Evolutionary conservation across 1,140 invertebrate species (phyloP).

Genomic region (Papilio glaucus): DNA sequence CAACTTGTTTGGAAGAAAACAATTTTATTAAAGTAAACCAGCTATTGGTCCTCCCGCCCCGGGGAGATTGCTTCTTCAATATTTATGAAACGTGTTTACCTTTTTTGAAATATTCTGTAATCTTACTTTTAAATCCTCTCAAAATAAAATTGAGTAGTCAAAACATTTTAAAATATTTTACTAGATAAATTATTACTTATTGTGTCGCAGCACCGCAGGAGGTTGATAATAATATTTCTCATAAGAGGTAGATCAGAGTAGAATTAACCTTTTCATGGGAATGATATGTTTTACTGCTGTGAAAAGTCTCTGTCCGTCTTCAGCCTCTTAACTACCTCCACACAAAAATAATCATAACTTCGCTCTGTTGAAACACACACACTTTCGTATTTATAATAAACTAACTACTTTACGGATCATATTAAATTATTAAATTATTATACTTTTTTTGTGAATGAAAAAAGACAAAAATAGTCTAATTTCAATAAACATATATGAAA

Average conservation of each 20-base stretch:
- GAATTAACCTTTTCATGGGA: too few relatives aligned
- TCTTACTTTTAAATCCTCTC: background rate
- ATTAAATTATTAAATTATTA: too few relatives aligned
- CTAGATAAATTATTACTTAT: background rate
- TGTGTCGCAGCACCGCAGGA: background rate
- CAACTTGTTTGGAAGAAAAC: conserved; percentile 14
- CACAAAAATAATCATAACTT: too few relatives aligned
- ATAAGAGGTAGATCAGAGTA: too few relatives aligned
- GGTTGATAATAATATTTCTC: background rate
- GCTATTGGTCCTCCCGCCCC: conserved; percentile 13
- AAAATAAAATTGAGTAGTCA: background rate
- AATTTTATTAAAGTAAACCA: conserved; percentile 17
- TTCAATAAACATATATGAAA: background rate
- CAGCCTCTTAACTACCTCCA: too few relatives aligned
- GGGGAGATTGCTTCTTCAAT: conserved; percentile 13
- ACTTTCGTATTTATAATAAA: too few relatives aligned
- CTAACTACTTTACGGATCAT: too few relatives aligned
- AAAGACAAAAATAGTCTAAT: background rate
- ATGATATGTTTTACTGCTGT: too few relatives aligned
- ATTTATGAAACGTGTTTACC: conserved; percentile 21
- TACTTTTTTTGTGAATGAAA: background rate
- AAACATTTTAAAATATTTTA: background rate
- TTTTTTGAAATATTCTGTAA: background rate
- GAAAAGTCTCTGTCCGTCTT: too few relatives aligned
- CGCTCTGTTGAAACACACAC: too few relatives aligned